Evolutionary conservation across 2,113 vertebrate species (phyloP).

Genomic region (Equus quagga): DNA sequence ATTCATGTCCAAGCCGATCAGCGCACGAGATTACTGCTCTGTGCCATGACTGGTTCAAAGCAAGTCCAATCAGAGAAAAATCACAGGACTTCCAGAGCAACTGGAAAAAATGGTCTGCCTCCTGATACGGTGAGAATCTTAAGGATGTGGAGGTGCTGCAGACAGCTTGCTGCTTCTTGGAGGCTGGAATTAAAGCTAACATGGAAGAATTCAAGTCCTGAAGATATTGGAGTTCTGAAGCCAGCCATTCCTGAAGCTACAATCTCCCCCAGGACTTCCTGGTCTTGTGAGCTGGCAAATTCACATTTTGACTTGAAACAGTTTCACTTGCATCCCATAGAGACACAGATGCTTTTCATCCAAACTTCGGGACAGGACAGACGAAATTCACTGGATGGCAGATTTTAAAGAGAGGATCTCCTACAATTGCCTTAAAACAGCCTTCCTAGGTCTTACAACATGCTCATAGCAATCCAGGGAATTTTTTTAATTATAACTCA

Average conservation of each 20-base stretch:
- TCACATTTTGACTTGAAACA: neutral
- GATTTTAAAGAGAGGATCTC: neutral
- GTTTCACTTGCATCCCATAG: neutral
- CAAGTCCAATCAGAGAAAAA: slow-evolving; percentile 3
- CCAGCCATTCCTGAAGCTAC: neutral
- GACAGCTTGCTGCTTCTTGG: neutral
- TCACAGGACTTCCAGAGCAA: neutral
- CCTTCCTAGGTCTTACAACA: neutral
- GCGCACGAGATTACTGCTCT: neutral
- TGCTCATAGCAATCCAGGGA: neutral
- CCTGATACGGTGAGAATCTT: neutral
- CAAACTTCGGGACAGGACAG: neutral
- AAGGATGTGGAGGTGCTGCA: neutral
- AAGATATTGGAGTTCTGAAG: neutral
- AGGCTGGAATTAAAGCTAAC: neutral
- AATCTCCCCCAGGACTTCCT: neutral
- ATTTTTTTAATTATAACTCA: neutral
- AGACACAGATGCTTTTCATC: neutral
- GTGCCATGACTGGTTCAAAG: neutral
- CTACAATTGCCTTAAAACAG: neutral
- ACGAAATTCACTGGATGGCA: neutral
- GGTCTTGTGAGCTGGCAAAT: neutral
- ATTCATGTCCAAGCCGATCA: neutral
- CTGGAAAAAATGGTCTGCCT: neutral
- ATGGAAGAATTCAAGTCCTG: neutral